A percentile compares a stretch with the other conserved stretches of the same genome.
phyloP scores from a whole-genome alignment of 2,888 invertebrate genomes.

The Julus scanicus region DNA sequence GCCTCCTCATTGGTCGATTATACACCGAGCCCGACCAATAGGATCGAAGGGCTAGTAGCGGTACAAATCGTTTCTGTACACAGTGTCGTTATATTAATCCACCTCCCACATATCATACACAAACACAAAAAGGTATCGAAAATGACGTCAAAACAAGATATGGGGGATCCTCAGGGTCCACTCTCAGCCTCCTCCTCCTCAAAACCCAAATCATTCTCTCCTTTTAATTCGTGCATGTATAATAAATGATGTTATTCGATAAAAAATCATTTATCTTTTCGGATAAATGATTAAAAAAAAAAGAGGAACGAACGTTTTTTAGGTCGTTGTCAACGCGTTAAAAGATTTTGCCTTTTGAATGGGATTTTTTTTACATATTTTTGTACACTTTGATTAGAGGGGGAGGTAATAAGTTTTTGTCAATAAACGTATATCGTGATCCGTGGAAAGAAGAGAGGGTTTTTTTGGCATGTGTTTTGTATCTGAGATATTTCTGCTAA shows the following conservation, averaged over 20 bases:
- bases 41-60: too few relatives aligned
- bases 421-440: not conserved
- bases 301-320: not conserved
- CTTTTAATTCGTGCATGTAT: conserved; percentile 23
- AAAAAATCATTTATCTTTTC: conserved; percentile 33
- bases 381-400: not conserved
- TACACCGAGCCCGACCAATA: too few relatives aligned
- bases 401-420: conserved; percentile 18
- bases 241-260: conserved; percentile 33
- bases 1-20: not conserved
- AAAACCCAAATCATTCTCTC: not conserved
- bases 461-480: not conserved
- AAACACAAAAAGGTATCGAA: not conserved
- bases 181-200: not conserved
- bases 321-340: not conserved
- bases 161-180: not conserved
- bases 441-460: not conserved
- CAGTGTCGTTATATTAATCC: too few relatives aligned
- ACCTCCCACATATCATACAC: not conserved
- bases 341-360: conserved; percentile 7
- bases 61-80: too few relatives aligned
- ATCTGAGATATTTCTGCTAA: not conserved
- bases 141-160: not conserved
- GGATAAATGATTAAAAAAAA: conserved; percentile 28
- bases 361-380: not conserved